These are phyloP conservation scores for Synanthedon myopaeformis DNA, from an alignment of 2,888 invertebrate species.

Conservation along the genomic window DNA sequence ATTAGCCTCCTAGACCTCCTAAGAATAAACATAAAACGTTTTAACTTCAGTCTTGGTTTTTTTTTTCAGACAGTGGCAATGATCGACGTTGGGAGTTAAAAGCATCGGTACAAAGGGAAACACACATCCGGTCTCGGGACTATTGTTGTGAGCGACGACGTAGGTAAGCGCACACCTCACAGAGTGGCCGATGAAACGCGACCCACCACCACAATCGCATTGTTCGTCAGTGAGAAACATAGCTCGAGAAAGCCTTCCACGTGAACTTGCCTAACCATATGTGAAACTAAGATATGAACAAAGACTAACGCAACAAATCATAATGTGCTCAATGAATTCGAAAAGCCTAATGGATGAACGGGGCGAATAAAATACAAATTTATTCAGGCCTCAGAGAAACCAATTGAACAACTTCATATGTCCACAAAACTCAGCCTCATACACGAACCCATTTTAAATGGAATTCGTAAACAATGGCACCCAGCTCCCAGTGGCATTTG, in stretches of 20 bases:
- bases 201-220: not conserved
- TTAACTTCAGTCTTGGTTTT: slow-evolving; percentile 1
- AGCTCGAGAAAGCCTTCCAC: not conserved
- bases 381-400: not conserved
- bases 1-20: no score
- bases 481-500: slow-evolving; percentile 64
- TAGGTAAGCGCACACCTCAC: slow-evolving; percentile 8
- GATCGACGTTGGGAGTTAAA: slow-evolving; percentile 38
- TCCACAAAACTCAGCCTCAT: slow-evolving; percentile 53
- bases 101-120: slow-evolving; percentile 39
- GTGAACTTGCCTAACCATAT: not conserved
- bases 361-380: not conserved
- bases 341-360: slow-evolving; percentile 13
- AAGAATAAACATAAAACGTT: no score
- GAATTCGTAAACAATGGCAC: slow-evolving; percentile 62
- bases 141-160: slow-evolving; percentile 25
- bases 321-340: not conserved
- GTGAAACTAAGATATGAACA: not conserved
- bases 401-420: slow-evolving; percentile 17
- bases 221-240: not conserved
- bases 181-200: slow-evolving; percentile 10
- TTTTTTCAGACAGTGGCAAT: slow-evolving; percentile 24
- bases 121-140: slow-evolving; percentile 37
- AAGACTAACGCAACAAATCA: not conserved
- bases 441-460: slow-evolving; percentile 60